These are phyloP conservation scores for Ceratoteleas bidentatus DNA, from an alignment of 1,140 invertebrate genomes.

Conservation along the genomic window DNA sequence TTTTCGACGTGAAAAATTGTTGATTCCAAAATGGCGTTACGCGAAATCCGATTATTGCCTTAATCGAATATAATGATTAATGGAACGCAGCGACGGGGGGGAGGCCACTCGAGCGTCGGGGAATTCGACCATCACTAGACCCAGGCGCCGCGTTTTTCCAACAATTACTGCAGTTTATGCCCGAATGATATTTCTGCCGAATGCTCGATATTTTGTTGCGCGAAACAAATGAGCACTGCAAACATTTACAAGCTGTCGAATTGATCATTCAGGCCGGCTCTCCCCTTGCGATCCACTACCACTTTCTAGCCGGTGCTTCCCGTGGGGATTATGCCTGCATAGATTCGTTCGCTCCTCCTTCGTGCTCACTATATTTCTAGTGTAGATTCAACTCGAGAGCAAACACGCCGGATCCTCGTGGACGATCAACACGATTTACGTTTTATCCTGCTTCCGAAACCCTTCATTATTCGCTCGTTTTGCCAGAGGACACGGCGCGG, in stretches of 20 bases:
- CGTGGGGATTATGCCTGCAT: slow-evolving; percentile 60
- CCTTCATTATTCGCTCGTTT: slow-evolving; percentile 73
- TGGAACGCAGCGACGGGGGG: neutral
- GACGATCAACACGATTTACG: slow-evolving; percentile 70
- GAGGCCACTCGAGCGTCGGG: neutral
- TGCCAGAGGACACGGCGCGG: slow-evolving; percentile 68
- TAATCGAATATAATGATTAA: slow-evolving; percentile 19
- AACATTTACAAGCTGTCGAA: slow-evolving; percentile 61
- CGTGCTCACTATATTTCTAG: slow-evolving; percentile 59
- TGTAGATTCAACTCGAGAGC: slow-evolving; percentile 58
- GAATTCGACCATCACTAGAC: neutral
- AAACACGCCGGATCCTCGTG: slow-evolving; percentile 60
- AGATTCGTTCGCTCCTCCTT: slow-evolving; percentile 50
- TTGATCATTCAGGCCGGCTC: slow-evolving; percentile 42
- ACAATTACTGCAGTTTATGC: slow-evolving; percentile 6
- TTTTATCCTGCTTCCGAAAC: slow-evolving; percentile 72
- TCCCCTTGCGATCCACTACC: slow-evolving; percentile 14
- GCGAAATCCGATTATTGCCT: neutral
- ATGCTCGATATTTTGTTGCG: slow-evolving; percentile 20
- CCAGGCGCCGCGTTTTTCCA: slow-evolving; percentile 6
- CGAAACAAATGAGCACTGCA: slow-evolving; percentile 48
- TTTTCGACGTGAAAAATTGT: neutral
- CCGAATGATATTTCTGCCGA: slow-evolving; percentile 17
- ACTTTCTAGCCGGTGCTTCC: slow-evolving; percentile 30
- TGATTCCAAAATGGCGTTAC: neutral